Evolutionary conservation across 2,797 vertebrate genomes (phyloP).

Genomic region (Atherinosoma microstoma): DNA sequence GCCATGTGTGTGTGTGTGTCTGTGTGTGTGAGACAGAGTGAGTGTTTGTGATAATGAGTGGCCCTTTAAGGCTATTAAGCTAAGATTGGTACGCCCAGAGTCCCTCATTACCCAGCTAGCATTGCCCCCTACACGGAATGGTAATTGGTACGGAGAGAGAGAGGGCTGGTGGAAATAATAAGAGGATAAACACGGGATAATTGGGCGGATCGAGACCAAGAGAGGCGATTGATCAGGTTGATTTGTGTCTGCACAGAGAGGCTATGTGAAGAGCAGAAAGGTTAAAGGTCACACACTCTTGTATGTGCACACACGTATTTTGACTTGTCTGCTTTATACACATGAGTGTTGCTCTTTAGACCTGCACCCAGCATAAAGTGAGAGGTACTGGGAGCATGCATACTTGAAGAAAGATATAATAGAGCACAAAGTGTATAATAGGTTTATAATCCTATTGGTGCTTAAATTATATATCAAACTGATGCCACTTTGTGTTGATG

Average conservation of each 20-base stretch:
- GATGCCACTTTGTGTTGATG: neutral
- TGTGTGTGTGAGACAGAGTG: conserved; percentile 48
- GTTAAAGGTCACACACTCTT: conserved; percentile 68
- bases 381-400: neutral
- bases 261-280: conserved; percentile 50
- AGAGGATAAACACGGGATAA: conserved; percentile 85
- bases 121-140: conserved; percentile 75
- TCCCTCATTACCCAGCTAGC: conserved; percentile 87
- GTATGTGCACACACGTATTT: conserved; percentile 46
- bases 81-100: conserved; percentile 87
- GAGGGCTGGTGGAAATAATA: conserved; percentile 73
- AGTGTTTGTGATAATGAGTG: conserved; percentile 80
- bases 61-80: conserved; percentile 87
- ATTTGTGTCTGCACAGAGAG: conserved; percentile 62
- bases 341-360: conserved; percentile 16
- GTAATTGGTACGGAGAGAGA: conserved; percentile 73
- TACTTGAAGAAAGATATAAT: neutral
- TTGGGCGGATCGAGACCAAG: conserved; percentile 83
- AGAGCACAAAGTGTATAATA: neutral
- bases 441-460: neutral
- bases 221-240: conserved; percentile 74
- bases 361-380: neutral
- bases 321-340: conserved; percentile 34
- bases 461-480: conserved; percentile 9
- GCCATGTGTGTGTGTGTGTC: conserved; percentile 44